These are phyloP conservation scores for Stomatorhinus ivindoensis DNA, from an alignment of 2,113 vertebrate species.

Conservation along the genomic window DNA sequence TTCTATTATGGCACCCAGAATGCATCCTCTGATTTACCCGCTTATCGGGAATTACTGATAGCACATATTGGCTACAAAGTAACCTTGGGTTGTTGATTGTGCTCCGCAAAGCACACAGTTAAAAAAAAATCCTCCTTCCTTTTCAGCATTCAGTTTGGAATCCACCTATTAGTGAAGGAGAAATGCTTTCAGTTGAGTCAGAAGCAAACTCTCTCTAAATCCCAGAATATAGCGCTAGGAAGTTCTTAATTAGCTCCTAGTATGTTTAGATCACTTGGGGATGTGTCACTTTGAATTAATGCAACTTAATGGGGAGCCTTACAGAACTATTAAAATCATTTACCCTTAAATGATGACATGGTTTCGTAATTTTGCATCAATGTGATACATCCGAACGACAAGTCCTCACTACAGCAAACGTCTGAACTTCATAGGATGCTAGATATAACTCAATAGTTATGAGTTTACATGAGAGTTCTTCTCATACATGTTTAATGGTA, in stretches of 20 bases:
- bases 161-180: background rate
- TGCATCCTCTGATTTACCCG: background rate
- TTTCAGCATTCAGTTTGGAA: background rate
- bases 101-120: background rate
- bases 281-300: constrained; percentile 13
- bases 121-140: background rate
- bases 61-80: background rate
- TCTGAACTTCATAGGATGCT: background rate
- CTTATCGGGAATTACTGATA: background rate
- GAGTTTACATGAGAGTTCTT: background rate
- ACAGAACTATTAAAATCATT: background rate
- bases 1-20: background rate
- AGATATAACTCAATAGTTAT: background rate
- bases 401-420: background rate
- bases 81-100: background rate
- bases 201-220: background rate
- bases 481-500: background rate
- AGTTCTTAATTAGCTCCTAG: background rate
- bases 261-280: background rate
- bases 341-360: background rate
- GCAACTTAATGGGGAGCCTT: background rate
- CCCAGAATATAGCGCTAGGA: background rate
- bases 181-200: background rate
- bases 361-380: background rate
- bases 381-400: background rate